Evolutionary conservation across 1,140 invertebrate genomes (phyloP), one percentile per base, ranked within the genome.

Genomic region (Drosophila mayri): DNA sequence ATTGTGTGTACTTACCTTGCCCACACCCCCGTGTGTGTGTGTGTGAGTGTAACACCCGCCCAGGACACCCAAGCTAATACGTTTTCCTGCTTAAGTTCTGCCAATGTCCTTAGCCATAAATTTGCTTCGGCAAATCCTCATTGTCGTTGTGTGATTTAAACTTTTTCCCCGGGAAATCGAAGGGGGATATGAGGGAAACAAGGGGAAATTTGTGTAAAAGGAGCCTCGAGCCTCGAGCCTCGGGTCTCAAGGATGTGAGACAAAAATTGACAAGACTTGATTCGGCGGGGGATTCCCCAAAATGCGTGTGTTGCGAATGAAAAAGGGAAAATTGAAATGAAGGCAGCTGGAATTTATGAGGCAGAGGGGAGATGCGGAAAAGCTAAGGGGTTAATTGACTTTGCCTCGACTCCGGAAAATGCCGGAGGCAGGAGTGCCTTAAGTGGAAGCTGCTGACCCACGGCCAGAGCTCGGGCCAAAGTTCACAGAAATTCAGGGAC

Each of bases 61-160:
- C 30, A 62, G 54, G 67, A 63, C 67, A 44, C 74, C 73, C 46
- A 78, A 60, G 64, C 70, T 68, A 66, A 66, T 54, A 43, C 49
- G 35, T 68, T 74, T 46, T 55, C 79, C 62, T 72, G 84, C 84
- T 88, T 87, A 85, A 78, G 81, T 90, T 90, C 78, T 81, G 81
- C 78, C 86, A 76, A 90, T 85, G 86, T 85, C 77, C 78, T 84
- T 91, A 81, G 73, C 88, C 74, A 91, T 91, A 91, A 91, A 91
- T 91, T 91, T 87, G 84, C 68, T 74, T 81, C 76, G 68, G 79
- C 77, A 91, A 91, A 91, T 91, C 88, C 88, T 84, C 68, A 81
- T 84, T 91, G 88, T 91, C 88, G 81, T 91, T 91, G 70, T 91
- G 88, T 91, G 88, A 91, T 91, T 91, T 91, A 91, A 91, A 91